phyloP scores from a whole-genome alignment of 2,888 invertebrate species.

The Hypselothyrea guttata region DNA sequence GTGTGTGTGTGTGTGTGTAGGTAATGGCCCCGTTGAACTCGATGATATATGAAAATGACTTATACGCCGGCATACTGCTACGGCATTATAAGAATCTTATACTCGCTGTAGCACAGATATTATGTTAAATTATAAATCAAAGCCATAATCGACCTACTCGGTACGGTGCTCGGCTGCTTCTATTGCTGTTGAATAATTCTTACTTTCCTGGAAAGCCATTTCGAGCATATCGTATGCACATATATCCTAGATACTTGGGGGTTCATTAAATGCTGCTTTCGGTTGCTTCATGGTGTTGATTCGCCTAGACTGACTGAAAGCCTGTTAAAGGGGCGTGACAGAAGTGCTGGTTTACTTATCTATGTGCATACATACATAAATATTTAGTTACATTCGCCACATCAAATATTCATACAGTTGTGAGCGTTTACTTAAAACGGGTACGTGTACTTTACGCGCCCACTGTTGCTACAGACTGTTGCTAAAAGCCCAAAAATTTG shows the following conservation, averaged over 20 bases:
- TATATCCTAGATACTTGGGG: background rate
- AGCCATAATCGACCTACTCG: no score
- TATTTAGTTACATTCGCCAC: conserved; percentile 65
- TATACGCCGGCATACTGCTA: background rate
- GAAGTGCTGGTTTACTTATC: conserved; percentile 32
- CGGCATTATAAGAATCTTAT: background rate
- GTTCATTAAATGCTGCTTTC: conserved; percentile 1
- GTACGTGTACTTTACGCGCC: conserved; percentile 38
- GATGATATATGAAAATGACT: background rate
- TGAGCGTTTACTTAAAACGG: conserved; percentile 61
- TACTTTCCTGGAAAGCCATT: background rate
- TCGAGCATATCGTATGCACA: background rate
- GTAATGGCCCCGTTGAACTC: conserved; percentile 27
- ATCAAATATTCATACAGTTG: conserved; percentile 76
- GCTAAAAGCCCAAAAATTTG: conserved; percentile 50
- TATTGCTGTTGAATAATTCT: no score
- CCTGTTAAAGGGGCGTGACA: conserved; percentile 9
- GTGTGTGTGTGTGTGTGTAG: conserved; percentile 24
- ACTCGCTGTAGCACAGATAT: background rate
- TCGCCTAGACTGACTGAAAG: background rate
- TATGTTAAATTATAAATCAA: no score
- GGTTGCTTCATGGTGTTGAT: conserved; percentile 30
- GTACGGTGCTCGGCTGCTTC: no score
- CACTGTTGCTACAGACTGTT: conserved; percentile 37
- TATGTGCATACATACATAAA: conserved; percentile 3